Evolutionary conservation across 1,140 invertebrate species (phyloP), one percentile per base, ranked within the genome.

Genomic region (Ectropis grisescens): DNA sequence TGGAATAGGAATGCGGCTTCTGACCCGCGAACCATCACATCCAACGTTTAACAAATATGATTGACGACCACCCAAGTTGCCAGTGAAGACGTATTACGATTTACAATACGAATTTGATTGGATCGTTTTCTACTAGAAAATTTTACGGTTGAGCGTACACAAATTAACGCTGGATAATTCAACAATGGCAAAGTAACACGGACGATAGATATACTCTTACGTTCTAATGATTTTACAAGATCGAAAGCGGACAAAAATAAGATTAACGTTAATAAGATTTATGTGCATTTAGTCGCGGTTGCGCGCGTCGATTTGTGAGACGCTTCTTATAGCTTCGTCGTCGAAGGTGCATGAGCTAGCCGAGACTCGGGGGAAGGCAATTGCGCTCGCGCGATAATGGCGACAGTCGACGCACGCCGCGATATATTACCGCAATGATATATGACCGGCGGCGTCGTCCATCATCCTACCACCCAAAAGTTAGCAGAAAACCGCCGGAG

Each of bases 381-480:
- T 72, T 70, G 65, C 67, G 57, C 62, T 58, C 60, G 54, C 66
- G 71, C 75, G 75, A 72, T 80, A 80, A 76, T 80, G 75, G 71
- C 68, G 71, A 80, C 75, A 76, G 66, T 76, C 75, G 55, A 33
- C 69, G 68, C 58, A 74, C 67, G 47, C 50, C 53, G 52, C 54
- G 65, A 74, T 71, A 79, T 79, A 79, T 70, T 74, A 60, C 66
- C 57, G 42, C 58, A 68, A 76, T 80, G 74, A 80, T 80, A 80
- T 76, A 80, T 67, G 59, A 47, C 60, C 69, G 67, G 58, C 67
- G 67, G 65, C 65, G 52, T 72, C 75, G 68, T 80, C 46, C 68
- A 76, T 80, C 71, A 72, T 71, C 45, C 71, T 65, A 75, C 75
- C 68, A 76, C 75, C 71, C 75, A 62, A 80, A 80, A 75, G 69